These are phyloP conservation scores for Lipotes vexillifer DNA, from an alignment of 2,113 vertebrate species.

Conservation along the genomic window DNA sequence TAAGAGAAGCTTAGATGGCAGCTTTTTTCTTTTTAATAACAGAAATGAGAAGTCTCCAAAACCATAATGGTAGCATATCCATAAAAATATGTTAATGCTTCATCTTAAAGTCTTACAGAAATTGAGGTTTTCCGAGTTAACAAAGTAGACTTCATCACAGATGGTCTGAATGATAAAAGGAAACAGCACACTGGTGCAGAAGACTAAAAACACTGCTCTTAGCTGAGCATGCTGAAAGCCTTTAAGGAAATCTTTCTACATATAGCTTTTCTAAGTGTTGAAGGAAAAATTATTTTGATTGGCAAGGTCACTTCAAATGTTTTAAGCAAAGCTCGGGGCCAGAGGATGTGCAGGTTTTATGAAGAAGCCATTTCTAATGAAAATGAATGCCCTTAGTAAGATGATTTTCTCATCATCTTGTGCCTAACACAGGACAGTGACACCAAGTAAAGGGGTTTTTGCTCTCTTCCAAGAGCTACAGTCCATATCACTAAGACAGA, in stretches of 20 bases:
- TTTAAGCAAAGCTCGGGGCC: conserved; percentile 25
- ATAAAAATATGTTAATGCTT: conserved; percentile 70
- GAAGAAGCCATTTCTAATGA: conserved; percentile 26
- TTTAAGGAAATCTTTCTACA: conserved; percentile 53
- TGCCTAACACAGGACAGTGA: not conserved
- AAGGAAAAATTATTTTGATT: conserved; percentile 44
- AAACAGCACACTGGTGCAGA: conserved; percentile 31
- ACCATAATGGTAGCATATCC: conserved; percentile 60
- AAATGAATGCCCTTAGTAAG: conserved; percentile 5
- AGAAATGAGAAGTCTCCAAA: conserved; percentile 66
- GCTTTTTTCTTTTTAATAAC: conserved; percentile 70
- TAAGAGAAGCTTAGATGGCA: conserved; percentile 65
- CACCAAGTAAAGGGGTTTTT: not conserved
- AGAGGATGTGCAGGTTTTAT: not conserved
- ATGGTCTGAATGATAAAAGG: conserved; percentile 67
- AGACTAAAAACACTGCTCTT: conserved; percentile 55
- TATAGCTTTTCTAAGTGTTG: conserved; percentile 24
- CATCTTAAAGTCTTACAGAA: conserved; percentile 71
- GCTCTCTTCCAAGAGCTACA: not conserved
- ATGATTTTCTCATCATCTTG: not conserved
- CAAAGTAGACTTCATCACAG: conserved; percentile 71
- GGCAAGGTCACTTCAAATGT: conserved; percentile 31
- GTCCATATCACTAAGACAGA: not conserved
- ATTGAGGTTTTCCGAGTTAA: conserved; percentile 75
- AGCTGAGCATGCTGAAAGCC: conserved; percentile 57